Base-by-base conservation (phyloP, 2,797 vertebrate species). In the Gorsachius magnificus region DNA sequence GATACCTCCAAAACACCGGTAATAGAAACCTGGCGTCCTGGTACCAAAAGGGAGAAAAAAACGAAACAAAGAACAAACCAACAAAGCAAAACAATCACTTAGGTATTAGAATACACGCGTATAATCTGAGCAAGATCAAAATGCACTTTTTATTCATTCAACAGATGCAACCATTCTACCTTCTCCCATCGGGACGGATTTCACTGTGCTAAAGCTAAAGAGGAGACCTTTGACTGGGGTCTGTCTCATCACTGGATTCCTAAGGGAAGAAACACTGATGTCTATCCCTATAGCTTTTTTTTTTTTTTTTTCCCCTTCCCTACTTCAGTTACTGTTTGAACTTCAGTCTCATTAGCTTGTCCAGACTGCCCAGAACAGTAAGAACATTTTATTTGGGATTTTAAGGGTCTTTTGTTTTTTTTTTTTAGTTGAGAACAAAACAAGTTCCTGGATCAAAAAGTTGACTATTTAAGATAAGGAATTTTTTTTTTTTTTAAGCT, bases 1-100 rank as follows among this genome's bases (percentile, higher is more conserved):
- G 96, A 99, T 99, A 95, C 99, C 99, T 33, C 98, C 99, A 5
- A 99, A 99, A 97, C 98, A 99, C 91, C 99, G 98, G 96, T 97
- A 92, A 90, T 85, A 18, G 4, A 16, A 74, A 48, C 91, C 81
- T 31, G 95, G 95, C 71, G 54, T 97, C 92, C 94, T 28, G 61
- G 92, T 93, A 92, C 36, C 2, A 4, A 46, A 29, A 92, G 91
- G 94, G 89, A 93, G 82, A 16, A 77, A 43, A 26, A 17, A 43
- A 15, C 4, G 22, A 31, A 29, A 16, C 20, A 25, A 31, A 33
- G 16, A 38, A 11, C 41, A 3, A 35, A 33, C 21, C 11, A 24
- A 28, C 7, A 9, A 64, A 83, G 92, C 92, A 18, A 75, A 95
- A 91, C 95, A 88, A 91, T 90, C 58, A 46, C 90, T 82, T 74